Conservation (phyloP, 2,797 vertebrate genomes). For the Fistularia commersonii region DNA sequence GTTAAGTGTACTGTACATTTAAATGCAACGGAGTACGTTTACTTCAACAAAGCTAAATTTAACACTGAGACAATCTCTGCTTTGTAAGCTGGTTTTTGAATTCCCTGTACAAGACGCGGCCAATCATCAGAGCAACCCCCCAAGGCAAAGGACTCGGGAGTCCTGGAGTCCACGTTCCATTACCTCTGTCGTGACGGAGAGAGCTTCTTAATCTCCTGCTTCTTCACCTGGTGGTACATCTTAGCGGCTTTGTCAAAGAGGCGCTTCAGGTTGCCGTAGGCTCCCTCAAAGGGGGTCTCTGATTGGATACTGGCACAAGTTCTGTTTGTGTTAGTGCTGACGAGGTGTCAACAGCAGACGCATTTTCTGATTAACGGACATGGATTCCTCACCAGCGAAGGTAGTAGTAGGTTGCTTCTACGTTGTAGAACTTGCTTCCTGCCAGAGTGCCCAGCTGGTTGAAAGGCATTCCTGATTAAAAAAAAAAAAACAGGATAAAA, state of each 20-base stretch:
- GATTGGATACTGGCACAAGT: constrained; percentile 86
- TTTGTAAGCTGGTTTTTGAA: too few species aligned
- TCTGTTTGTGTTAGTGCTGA: constrained; percentile 1
- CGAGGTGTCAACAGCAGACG: too few species aligned
- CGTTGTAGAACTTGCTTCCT: constrained; percentile 94
- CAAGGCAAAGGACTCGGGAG: too few species aligned
- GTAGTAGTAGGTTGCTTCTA: constrained; percentile 97
- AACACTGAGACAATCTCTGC: too few species aligned
- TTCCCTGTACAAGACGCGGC: too few species aligned
- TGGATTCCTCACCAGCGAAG: constrained; percentile 86
- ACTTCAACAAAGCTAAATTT: too few species aligned
- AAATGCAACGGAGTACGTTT: too few species aligned
- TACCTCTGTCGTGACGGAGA: constrained; percentile 92
- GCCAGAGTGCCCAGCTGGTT: constrained; percentile 95
- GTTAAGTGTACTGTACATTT: too few species aligned
- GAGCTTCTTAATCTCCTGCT: constrained; percentile 88
- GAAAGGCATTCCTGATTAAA: constrained; percentile 90
- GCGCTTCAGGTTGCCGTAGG: constrained; percentile 92
- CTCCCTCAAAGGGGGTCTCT: constrained; percentile 93
- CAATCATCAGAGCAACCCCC: too few species aligned
- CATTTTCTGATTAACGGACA: too few species aligned
- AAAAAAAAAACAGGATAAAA: neutral
- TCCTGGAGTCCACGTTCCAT: constrained; percentile 4
- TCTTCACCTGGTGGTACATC: constrained; percentile 95
- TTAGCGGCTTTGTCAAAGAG: constrained; percentile 97